Evolutionary conservation across 2,113 vertebrate species (phyloP).

Genomic region (Caloenas nicobarica): DNA sequence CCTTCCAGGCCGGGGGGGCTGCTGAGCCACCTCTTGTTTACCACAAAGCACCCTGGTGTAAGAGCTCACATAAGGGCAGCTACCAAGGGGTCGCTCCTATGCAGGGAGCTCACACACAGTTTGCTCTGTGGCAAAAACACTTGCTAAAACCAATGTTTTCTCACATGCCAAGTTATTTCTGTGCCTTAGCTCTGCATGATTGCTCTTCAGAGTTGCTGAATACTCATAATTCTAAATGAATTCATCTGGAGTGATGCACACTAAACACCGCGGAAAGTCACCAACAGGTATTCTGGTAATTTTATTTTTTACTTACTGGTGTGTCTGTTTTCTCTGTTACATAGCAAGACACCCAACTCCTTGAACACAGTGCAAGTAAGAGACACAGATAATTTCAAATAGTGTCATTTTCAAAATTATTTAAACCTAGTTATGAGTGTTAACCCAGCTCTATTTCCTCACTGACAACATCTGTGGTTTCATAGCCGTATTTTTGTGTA

Average conservation of each 20-base stretch:
- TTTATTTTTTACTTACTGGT: not conserved
- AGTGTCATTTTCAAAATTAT: not conserved
- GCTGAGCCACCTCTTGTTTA: not conserved
- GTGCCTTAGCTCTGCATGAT: not conserved
- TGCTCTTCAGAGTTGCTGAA: not conserved
- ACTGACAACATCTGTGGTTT: constrained; percentile 27
- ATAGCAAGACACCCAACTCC: not conserved
- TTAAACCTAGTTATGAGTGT: not conserved
- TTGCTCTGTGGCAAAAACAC: not conserved
- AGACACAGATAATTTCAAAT: not conserved
- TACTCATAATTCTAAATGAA: not conserved
- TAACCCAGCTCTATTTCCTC: not conserved
- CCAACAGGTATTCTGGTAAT: not conserved
- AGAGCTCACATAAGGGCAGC: not conserved
- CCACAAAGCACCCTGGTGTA: not conserved
- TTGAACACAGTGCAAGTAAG: not conserved
- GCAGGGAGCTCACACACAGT: fast-evolving
- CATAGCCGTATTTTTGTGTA: not conserved
- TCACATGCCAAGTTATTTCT: not conserved
- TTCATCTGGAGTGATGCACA: not conserved
- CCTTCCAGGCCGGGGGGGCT: not conserved
- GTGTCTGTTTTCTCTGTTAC: not conserved
- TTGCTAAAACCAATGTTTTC: not conserved
- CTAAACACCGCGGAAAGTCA: not conserved
- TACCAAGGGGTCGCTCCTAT: not conserved